Percentiles rank a stretch among this genome's conserved stretches.
These are phyloP conservation scores for Anser cygnoides DNA, from an alignment of 2,113 vertebrate genomes.

Conservation along the genomic window DNA sequence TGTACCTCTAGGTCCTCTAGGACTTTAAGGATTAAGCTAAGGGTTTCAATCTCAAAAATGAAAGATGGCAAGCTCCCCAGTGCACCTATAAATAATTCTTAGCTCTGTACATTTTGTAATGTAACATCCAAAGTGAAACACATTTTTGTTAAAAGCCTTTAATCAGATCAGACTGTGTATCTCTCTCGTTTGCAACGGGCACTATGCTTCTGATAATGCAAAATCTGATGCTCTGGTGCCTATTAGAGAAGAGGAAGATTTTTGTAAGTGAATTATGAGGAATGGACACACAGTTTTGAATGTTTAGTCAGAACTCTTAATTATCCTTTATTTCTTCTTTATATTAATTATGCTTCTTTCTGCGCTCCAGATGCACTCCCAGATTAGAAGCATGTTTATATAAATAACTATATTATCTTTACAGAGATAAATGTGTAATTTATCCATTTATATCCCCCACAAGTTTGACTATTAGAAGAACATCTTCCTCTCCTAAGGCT, in stretches of 20 bases:
- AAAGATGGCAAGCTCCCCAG: not conserved
- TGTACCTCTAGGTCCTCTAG: not conserved
- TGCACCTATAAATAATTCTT: slow-evolving; percentile 35
- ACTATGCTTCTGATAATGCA: not conserved
- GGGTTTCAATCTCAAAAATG: not conserved
- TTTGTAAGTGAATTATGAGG: not conserved
- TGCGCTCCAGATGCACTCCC: not conserved
- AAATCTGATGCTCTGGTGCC: not conserved
- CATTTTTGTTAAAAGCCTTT: slow-evolving; percentile 34
- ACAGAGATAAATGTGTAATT: not conserved
- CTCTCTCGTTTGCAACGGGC: not conserved
- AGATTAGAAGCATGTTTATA: slow-evolving; percentile 2
- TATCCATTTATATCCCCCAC: not conserved
- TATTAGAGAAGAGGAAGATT: not conserved
- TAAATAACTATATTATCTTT: not conserved
- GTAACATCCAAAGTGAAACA: not conserved
- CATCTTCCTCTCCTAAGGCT: not conserved
- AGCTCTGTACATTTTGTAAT: slow-evolving; percentile 24
- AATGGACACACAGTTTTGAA: not conserved
- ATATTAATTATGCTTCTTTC: slow-evolving; percentile 19
- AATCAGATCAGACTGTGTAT: not conserved
- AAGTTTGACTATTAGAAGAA: not conserved
- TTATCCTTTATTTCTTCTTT: slow-evolving; percentile 15
- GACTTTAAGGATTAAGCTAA: not conserved
- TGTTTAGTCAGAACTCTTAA: slow-evolving; percentile 22